Evolutionary conservation across 2,113 vertebrate genomes (phyloP).

Genomic region (Rafetus swinhoei): DNA sequence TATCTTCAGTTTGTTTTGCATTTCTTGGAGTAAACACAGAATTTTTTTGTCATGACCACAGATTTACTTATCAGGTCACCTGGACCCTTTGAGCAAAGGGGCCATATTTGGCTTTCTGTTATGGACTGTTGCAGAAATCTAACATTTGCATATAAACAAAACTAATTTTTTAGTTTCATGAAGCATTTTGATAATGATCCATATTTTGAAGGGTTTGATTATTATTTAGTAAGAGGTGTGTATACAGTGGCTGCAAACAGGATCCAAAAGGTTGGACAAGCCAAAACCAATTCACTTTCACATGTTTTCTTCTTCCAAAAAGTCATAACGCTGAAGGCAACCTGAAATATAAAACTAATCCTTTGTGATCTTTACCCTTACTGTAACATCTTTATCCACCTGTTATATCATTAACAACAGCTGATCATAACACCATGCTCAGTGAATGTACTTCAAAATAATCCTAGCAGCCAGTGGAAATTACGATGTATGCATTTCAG

Average conservation of each 20-base stretch:
- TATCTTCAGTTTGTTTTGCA: conserved; percentile 63
- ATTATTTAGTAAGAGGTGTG: neutral
- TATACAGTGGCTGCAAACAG: neutral
- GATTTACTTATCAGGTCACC: conserved; percentile 20
- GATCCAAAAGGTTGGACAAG: neutral
- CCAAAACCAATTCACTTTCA: neutral
- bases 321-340: neutral
- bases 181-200: neutral
- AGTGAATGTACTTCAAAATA: neutral
- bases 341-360: neutral
- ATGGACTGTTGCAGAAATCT: neutral
- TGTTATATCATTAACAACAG: conserved; percentile 7
- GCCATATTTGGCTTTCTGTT: neutral
- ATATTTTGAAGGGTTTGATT: neutral
- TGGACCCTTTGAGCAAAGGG: neutral
- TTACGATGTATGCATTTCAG: conserved; percentile 44
- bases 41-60: conserved; percentile 42
- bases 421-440: neutral
- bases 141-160: neutral
- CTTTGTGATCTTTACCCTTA: neutral
- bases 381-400: neutral
- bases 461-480: conserved; percentile 52
- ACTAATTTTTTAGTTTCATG: neutral
- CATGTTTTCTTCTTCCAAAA: neutral
- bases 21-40: conserved; percentile 55